phyloP scores from a whole-genome alignment of 1,140 invertebrate genomes.

The Cryptotermes secundus region DNA sequence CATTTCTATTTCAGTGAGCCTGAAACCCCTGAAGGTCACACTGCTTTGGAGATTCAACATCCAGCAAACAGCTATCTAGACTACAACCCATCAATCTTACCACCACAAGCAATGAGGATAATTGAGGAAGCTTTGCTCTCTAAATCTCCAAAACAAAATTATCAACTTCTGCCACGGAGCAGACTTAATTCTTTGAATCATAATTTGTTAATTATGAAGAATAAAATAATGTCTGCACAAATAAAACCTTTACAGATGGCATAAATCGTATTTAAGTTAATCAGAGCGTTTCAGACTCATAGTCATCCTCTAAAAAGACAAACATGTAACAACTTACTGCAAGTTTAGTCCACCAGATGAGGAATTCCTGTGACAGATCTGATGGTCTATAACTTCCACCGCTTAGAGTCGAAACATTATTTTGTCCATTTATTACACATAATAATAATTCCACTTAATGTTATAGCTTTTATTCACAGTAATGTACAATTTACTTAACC shows the following conservation, averaged over 20 bases:
- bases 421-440: neutral
- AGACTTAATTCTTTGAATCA: conserved; percentile 17
- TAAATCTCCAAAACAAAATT: conserved; percentile 41
- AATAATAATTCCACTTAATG: neutral
- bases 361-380: neutral
- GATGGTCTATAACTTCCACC: neutral
- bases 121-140: conserved; percentile 43
- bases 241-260: neutral
- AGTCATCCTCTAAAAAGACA: neutral
- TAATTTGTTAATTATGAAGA: conserved; percentile 36
- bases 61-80: conserved; percentile 35
- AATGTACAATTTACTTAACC: neutral
- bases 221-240: conserved; percentile 23
- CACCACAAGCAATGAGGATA: conserved; percentile 40
- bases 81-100: conserved; percentile 43
- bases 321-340: neutral
- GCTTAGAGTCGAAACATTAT: neutral
- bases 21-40: neutral
- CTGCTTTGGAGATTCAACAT: neutral
- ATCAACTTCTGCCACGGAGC: conserved; percentile 38
- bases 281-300: neutral
- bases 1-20: neutral
- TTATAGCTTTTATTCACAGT: neutral
- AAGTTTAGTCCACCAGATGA: neutral
- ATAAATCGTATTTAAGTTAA: neutral